Evolutionary conservation across 1,140 invertebrate genomes (phyloP), one percentile per base, ranked within the genome.

Genomic region (Episyrphus balteatus): DNA sequence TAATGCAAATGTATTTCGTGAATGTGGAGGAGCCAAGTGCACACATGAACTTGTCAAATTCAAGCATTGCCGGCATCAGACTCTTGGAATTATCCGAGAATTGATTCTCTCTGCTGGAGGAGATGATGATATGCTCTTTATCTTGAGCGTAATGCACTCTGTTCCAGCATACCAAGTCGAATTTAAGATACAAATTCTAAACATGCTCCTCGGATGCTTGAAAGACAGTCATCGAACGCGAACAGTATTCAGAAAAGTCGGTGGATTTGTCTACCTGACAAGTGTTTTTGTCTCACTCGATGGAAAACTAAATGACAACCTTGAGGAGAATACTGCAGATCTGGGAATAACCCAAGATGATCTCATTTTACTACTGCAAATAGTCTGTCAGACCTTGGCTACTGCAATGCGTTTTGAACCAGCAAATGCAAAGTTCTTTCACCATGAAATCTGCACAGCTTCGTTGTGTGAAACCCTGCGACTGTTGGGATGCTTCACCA

Each of bases 341-440:
- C 66, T 72, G 0, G 57, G 58, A 49, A 65, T 73, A 39, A 51
- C 59, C 13, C 63, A 66, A 47, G 59, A 62, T 44, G 76, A 86
- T 54, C 73, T 85, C 55, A 65, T 90, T 34, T 76, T 79, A 32
- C 62, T 93, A 32, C 71, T 98, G 46, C 83, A 89, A 53, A 82
- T 91, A 21, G 90, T 98, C 15, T 97, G 98, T 70, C 91, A 92
- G 63, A 96, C 92, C 1, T 80, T 98, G 40, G 90, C 90, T 50
- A 91, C 94, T 3, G 93, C 94, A 3, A 98, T 99, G 94, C 76
- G 96, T 57, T 98, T 95, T 69, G 96, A 99, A 71, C 96, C 96
- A 2, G 93, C 93, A 3, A 99, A 99, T 74, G 95, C 95, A 1
- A 96, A 96, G 67, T 95, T 95, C 73, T 98, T 99, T 76, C 83